Evolutionary conservation across 2,113 vertebrate genomes (phyloP).

Genomic region (Rynchops niger): DNA sequence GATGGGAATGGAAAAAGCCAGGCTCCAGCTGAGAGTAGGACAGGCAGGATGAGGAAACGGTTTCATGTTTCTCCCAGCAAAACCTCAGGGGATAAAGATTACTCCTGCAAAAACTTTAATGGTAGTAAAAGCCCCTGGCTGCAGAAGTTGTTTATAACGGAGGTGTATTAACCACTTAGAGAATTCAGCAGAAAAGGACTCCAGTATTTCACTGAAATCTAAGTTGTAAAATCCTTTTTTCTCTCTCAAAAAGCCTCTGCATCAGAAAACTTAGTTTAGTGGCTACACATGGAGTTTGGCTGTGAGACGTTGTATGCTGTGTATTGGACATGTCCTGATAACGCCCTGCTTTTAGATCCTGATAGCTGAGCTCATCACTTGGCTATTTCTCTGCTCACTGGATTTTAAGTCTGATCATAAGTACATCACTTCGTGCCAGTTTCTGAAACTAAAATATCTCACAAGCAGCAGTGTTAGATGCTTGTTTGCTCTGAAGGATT

Average conservation of each 20-base stretch:
- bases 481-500: not conserved
- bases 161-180: slow-evolving; percentile 28
- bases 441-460: not conserved
- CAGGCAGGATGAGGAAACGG: slow-evolving; percentile 36
- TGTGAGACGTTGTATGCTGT: accelerated
- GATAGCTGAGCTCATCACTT: slow-evolving; percentile 13
- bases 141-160: slow-evolving; percentile 32
- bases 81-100: slow-evolving; percentile 40
- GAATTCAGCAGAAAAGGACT: not conserved
- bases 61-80: slow-evolving; percentile 56
- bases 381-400: not conserved
- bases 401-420: not conserved
- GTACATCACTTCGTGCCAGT: not conserved
- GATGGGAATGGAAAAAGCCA: slow-evolving; percentile 49
- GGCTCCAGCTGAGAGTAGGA: slow-evolving; percentile 44
- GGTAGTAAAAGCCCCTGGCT: slow-evolving; percentile 57
- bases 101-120: slow-evolving; percentile 32
- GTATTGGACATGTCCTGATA: not conserved
- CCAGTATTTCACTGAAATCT: not conserved
- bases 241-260: not conserved
- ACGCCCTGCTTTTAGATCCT: not conserved
- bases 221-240: not conserved
- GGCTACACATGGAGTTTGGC: not conserved
- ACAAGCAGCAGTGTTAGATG: not conserved
- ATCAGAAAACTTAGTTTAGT: not conserved